phyloP scores from a whole-genome alignment of 2,113 vertebrate genomes.

The Lepidothrix coronata region DNA sequence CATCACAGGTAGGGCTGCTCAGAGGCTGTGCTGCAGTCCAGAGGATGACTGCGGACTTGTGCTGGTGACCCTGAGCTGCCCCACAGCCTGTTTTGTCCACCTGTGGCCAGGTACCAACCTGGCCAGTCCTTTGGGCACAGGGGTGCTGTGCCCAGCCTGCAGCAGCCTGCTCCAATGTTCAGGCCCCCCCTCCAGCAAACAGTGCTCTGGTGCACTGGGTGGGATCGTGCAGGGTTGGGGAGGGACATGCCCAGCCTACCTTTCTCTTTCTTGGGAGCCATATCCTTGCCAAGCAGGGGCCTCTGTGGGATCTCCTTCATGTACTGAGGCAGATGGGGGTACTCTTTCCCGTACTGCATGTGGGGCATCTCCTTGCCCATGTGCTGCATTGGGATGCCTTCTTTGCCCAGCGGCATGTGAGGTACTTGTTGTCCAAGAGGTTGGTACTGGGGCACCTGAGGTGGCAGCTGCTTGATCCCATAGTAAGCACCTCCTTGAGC shows the following conservation, averaged over 20 bases:
- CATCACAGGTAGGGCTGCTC: background rate
- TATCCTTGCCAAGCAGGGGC: slow-evolving; percentile 88
- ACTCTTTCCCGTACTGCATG: slow-evolving; percentile 87
- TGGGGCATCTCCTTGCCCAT: slow-evolving; percentile 89
- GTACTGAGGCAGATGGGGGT: slow-evolving; percentile 87
- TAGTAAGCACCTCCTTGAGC: slow-evolving; percentile 86
- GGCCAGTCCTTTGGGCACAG: background rate
- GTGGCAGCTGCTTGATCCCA: slow-evolving; percentile 86
- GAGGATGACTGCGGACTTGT: background rate
- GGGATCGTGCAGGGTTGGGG: fast-evolving
- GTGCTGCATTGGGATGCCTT: slow-evolving; percentile 81
- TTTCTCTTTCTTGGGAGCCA: slow-evolving; percentile 87
- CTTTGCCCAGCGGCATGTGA: slow-evolving; percentile 87
- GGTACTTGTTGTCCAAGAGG: slow-evolving; percentile 86
- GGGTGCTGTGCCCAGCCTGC: background rate
- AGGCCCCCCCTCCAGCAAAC: fast-evolving
- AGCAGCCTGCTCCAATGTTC: background rate
- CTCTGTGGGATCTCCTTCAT: slow-evolving; percentile 89
- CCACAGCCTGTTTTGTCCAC: background rate
- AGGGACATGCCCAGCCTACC: slow-evolving; percentile 64
- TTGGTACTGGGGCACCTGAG: slow-evolving; percentile 83
- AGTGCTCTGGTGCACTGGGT: background rate
- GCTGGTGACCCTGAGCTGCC: background rate
- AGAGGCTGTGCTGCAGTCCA: background rate
- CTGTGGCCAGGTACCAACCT: background rate